Conservation (phyloP, 2,888 invertebrate species). For the Cremastinae sp. region DNA sequence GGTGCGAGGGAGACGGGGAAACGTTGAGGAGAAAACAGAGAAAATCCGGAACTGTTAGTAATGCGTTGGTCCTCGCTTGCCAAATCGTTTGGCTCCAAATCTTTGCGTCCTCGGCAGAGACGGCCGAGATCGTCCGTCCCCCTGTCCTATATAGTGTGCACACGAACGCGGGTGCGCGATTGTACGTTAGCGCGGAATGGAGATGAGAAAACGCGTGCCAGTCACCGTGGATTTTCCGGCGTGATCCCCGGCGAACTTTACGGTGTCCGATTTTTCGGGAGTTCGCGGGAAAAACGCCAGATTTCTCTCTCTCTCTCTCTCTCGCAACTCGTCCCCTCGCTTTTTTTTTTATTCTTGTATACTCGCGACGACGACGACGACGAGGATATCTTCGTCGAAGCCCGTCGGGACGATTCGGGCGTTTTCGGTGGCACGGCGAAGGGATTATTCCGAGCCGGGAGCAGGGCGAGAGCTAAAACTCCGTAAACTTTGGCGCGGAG, state of each 20-base stretch:
- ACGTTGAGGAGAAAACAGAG: background rate
- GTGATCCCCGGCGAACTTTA: conserved; percentile 55
- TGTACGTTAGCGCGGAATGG: conserved; percentile 43
- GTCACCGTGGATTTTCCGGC: conserved; percentile 23
- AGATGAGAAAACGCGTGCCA: conserved; percentile 51
- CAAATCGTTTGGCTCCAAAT: conserved; percentile 63
- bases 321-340: conserved; percentile 43
- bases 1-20: conserved; percentile 11
- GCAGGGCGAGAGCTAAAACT: conserved; percentile 48
- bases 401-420: no score
- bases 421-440: no score
- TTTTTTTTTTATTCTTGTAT: conserved; percentile 30
- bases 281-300: conserved; percentile 27
- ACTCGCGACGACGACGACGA: conserved; percentile 26
- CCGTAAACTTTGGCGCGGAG: conserved; percentile 13
- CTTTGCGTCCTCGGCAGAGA: conserved; percentile 55
- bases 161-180: conserved; percentile 21
- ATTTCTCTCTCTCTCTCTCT: conserved; percentile 49
- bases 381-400: no score
- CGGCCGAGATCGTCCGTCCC: conserved; percentile 51
- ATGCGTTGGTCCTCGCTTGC: conserved; percentile 58
- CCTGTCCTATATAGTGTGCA: conserved; percentile 32
- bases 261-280: conserved; percentile 39
- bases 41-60: conserved; percentile 59
- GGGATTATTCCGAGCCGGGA: no score